Evolutionary conservation across 2,797 vertebrate species (phyloP).

Genomic region (Scolopax rusticola): DNA sequence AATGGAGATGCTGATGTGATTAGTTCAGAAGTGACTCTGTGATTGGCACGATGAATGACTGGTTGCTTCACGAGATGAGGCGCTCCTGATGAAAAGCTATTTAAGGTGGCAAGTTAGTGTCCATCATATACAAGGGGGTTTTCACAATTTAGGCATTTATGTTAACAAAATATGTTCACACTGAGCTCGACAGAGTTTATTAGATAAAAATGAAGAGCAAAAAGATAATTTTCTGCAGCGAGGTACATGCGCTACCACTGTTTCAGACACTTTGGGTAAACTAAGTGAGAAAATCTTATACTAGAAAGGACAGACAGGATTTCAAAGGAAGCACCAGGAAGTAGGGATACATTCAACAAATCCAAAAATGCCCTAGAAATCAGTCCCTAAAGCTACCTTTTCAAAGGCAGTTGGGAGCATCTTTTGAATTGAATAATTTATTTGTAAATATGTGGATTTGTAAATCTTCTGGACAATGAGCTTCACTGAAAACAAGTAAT

Average conservation of each 20-base stretch:
- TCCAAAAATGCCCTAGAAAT: not conserved
- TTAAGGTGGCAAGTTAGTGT: not conserved
- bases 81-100: not conserved
- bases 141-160: not conserved
- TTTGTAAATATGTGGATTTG: not conserved
- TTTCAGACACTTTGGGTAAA: not conserved
- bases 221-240: not conserved
- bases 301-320: not conserved
- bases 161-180: not conserved
- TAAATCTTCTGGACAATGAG: not conserved
- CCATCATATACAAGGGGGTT: not conserved
- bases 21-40: slow-evolving; percentile 37
- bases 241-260: not conserved
- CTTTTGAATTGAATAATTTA: not conserved
- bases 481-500: not conserved
- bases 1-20: slow-evolving; percentile 47
- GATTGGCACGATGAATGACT: slow-evolving; percentile 45
- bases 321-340: not conserved
- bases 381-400: not conserved
- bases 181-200: not conserved
- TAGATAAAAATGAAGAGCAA: not conserved
- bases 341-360: not conserved
- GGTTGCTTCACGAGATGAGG: not conserved
- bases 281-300: not conserved
- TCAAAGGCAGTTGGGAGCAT: not conserved